Evolutionary conservation across 2,888 invertebrate species (phyloP), one percentile per base, ranked within the genome.

Genomic region (Aleiodes leptofemur): DNA sequence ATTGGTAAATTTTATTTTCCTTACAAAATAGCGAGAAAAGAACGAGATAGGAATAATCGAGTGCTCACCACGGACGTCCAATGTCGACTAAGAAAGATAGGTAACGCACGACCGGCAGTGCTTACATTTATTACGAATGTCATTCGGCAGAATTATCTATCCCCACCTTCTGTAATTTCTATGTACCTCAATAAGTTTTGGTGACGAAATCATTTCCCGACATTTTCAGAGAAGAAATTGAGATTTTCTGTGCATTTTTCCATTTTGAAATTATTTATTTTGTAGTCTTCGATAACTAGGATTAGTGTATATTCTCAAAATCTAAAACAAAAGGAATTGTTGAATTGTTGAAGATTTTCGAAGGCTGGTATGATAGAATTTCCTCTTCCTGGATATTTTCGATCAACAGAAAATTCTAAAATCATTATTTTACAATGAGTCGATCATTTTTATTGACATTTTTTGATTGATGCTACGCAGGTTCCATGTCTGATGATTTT

Each of bases 401-500:
- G 8, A 8, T 43, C 7, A 11, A 9, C 8, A 8, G 9, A 43
- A 43, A 43, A 43, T 9, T 3, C 43, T 9, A 9, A 43, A 43
- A 43, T 43, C 0, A 43, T 11, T 43, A 43, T 43, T 8, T 43
- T 43, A 11, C 43, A 43, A 43, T 43, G 11, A 11, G 8, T 8
- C 43, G 9, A 43, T 43, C 3, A 11, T 43, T 43, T 43, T 9
- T 43, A 43, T 43, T 11, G 11, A 43, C 43, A 43, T 7, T 43
- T 8, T 43, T 8, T 9, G 9, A 8, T 43, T 8, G 7, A 43
- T 43, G 11, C 43, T 43, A 43, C 43, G 8, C 7, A 43, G 8
- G 43, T 9, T 43, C 43, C 11, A 0, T 43, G 43, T 68, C 76
- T 56, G 73, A 55, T 23, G 76, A 51, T 73, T 81, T 81, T 56